Evolutionary conservation across 2,113 vertebrate genomes (phyloP).

Genomic region (Electrona antarctica): DNA sequence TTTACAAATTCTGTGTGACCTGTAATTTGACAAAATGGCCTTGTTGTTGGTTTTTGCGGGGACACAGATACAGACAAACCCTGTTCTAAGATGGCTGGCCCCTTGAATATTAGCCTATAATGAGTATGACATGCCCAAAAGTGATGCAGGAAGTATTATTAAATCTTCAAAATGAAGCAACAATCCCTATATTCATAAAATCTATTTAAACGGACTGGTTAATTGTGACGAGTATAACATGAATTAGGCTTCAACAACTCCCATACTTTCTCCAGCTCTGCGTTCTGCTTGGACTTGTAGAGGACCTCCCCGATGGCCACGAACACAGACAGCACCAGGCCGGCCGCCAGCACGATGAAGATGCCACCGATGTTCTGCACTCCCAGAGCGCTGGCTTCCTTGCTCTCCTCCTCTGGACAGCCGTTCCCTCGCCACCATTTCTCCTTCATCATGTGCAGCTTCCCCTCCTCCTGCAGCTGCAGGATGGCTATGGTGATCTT

Average conservation of each 20-base stretch:
- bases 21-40: too few relatives aligned
- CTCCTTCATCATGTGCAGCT: conserved; percentile 99
- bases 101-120: too few relatives aligned
- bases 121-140: too few relatives aligned
- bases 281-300: conserved; percentile 98
- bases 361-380: conserved; percentile 98
- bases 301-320: conserved; percentile 97
- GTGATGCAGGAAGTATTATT: too few relatives aligned
- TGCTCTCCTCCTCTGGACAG: conserved; percentile 97
- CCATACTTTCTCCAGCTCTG: conserved; percentile 95
- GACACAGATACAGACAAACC: too few relatives aligned
- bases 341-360: conserved; percentile 96
- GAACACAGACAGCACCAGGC: conserved; percentile 96
- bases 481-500: conserved; percentile 98
- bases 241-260: background rate
- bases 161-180: too few relatives aligned
- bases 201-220: too few relatives aligned
- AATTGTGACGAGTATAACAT: too few relatives aligned
- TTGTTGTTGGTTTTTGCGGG: too few relatives aligned
- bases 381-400: conserved; percentile 96
- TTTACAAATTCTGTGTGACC: too few relatives aligned
- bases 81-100: too few relatives aligned
- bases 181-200: too few relatives aligned
- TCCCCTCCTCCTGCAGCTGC: conserved; percentile 97
- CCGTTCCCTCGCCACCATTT: conserved; percentile 99